Evolutionary conservation across 2,888 invertebrate species (phyloP).

Genomic region (Ophion costatus): DNA sequence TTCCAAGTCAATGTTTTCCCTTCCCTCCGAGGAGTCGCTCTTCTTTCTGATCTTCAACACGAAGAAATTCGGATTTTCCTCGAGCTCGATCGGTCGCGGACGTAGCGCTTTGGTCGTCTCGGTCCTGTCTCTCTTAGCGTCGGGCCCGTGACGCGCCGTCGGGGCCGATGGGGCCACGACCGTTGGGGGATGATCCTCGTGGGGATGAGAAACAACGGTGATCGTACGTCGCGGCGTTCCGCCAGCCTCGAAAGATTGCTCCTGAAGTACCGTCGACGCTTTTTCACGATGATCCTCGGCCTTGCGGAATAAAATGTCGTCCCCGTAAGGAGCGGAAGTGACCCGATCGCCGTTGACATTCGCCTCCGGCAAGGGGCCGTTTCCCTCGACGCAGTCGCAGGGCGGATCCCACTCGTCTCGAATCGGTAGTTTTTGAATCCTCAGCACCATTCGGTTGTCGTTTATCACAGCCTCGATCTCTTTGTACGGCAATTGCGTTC

Average conservation of each 20-base stretch:
- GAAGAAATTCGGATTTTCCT: constrained; percentile 80
- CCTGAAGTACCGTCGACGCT: constrained; percentile 47
- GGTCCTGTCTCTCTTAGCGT: background rate
- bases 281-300: constrained; percentile 19
- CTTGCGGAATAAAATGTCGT: constrained; percentile 30
- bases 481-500: constrained; percentile 76
- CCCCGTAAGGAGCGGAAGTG: constrained; percentile 8
- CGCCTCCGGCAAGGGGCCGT: background rate
- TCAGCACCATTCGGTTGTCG: constrained; percentile 73
- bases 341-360: constrained; percentile 7
- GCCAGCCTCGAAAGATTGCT: constrained; percentile 30
- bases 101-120: constrained; percentile 7
- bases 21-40: constrained; percentile 69
- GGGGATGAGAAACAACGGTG: constrained; percentile 56
- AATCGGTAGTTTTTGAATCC: constrained; percentile 71
- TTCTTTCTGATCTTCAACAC: constrained; percentile 75
- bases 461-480: constrained; percentile 79
- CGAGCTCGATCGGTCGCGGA: constrained; percentile 62
- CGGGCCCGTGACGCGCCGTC: background rate
- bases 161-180: background rate
- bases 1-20: constrained; percentile 76
- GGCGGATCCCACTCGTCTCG: constrained; percentile 74
- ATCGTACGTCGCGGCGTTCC: constrained; percentile 49
- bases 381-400: constrained; percentile 74
- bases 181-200: constrained; percentile 31